These are phyloP conservation scores for Lycocorax pyrrhopterus DNA, from an alignment of 2,113 vertebrate species.

Conservation along the genomic window DNA sequence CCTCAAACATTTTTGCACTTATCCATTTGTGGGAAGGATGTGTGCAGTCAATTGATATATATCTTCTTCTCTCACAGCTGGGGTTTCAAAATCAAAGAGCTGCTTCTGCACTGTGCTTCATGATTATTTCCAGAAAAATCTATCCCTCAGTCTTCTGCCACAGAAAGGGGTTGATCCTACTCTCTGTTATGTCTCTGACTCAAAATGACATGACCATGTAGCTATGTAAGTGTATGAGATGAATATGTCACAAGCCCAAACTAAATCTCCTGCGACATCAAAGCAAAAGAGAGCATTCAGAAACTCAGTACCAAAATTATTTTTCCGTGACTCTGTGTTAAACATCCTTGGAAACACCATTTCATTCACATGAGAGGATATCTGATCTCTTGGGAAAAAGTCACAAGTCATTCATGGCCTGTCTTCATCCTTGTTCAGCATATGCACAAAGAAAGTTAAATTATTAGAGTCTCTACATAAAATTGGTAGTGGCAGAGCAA, in stretches of 20 bases:
- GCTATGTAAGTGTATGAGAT: not conserved
- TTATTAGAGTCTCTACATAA: not conserved
- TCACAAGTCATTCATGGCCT: not conserved
- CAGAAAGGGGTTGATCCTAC: not conserved
- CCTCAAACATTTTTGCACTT: not conserved
- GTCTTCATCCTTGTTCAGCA: not conserved
- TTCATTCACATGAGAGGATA: not conserved
- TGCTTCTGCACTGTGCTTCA: not conserved
- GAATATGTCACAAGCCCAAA: not conserved
- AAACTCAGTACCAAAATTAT: not conserved
- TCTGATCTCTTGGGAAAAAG: not conserved
- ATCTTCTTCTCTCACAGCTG: not conserved
- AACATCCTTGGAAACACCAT: not conserved
- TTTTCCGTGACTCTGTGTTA: not conserved
- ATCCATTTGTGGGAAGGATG: not conserved
- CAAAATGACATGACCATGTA: not conserved
- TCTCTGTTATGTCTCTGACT: not conserved
- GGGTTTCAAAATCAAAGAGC: not conserved
- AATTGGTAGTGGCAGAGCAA: not conserved
- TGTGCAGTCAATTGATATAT: not conserved
- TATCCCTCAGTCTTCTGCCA: not conserved
- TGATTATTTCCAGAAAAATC: not conserved
- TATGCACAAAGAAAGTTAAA: not conserved
- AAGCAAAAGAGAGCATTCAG: not conserved
- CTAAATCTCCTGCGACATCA: rapidly evolving